Evolutionary conservation across 2,113 vertebrate species (phyloP), one percentile per base, ranked within the genome.

Genomic region (Porphyrio hochstetteri): DNA sequence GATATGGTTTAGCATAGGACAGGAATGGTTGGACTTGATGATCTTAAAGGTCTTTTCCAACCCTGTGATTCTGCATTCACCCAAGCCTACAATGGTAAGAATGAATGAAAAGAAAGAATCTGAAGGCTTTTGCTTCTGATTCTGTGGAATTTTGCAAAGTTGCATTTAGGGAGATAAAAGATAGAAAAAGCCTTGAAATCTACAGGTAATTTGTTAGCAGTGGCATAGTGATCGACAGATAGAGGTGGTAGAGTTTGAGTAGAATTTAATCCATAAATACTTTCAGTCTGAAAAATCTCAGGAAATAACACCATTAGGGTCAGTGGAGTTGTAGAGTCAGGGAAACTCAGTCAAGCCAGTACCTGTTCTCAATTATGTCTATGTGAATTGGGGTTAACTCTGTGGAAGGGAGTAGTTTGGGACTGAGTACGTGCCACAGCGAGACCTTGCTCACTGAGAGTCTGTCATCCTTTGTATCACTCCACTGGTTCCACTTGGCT

Each of bases 391-490:
- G 16, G 38, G 48, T 70, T 81, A 81, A 31, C 13, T 81, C 11
- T 13, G 5, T 7, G 24, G 40, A 46, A 67, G 35, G 20, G 64
- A 77, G 24, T 5, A 16, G 7, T 31, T 82, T 72, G 21, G 28
- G 46, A 28, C 46, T 9, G 70, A n/a, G 29, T n/a, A n/a, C 16
- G 28, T 3, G 11, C 31, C 13, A 6, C 4, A 69, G 35, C 46
- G 78, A 40, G 82, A 16, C 21, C 50, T 52, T 6, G 7, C 53
- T 63, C 13, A 8, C 31, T 13, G 25, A 24, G 20, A 56, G 13
- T 7, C 0, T 0, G 9, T 67, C 31, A 4, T 44, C 63, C 38
- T 55, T 35, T 3, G 1, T 59, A 42, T 81, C 0, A 1, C 46
- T 72, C 46, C 56, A 31, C 46, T 27, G 42, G 48, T 60, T 69